phyloP scores from a whole-genome alignment of 2,888 invertebrate genomes.

The Oxytorus armatus region DNA sequence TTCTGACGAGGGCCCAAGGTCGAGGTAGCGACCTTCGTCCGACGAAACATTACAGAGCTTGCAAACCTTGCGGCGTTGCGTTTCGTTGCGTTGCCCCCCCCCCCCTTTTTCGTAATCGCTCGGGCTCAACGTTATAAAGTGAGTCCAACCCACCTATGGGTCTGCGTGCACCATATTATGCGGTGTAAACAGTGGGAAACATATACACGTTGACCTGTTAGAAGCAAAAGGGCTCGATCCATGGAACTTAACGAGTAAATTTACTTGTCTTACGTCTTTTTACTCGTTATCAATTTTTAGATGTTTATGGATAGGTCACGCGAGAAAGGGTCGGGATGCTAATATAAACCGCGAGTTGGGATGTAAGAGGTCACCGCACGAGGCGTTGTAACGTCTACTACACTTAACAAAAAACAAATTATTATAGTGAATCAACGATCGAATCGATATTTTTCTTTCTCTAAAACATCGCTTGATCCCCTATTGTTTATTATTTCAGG shows the following conservation, averaged over 20 bases:
- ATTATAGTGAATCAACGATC: background rate
- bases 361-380: constrained; percentile 19
- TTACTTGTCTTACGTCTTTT: background rate
- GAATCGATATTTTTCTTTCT: no score
- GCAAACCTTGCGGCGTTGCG: constrained; percentile 54
- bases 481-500: no score
- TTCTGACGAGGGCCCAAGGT: constrained; percentile 68
- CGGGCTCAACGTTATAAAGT: constrained; percentile 60
- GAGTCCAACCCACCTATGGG: constrained; percentile 36
- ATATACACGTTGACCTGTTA: background rate
- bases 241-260: background rate
- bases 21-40: constrained; percentile 74
- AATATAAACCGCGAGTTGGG: constrained; percentile 27
- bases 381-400: background rate
- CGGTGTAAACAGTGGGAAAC: background rate
- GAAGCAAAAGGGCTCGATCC: background rate
- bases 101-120: constrained; percentile 52
- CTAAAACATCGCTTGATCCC: no score
- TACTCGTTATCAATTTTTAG: background rate
- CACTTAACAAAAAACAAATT: background rate
- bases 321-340: constrained; percentile 54
- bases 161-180: constrained; percentile 1
- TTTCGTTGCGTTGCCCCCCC: constrained; percentile 44
- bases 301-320: constrained; percentile 20
- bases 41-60: constrained; percentile 68